Percentiles rank a stretch among this genome's conserved stretches.
Evolutionary conservation across 1,140 invertebrate genomes (phyloP).

Genomic region (Drosophila watanabei): DNA sequence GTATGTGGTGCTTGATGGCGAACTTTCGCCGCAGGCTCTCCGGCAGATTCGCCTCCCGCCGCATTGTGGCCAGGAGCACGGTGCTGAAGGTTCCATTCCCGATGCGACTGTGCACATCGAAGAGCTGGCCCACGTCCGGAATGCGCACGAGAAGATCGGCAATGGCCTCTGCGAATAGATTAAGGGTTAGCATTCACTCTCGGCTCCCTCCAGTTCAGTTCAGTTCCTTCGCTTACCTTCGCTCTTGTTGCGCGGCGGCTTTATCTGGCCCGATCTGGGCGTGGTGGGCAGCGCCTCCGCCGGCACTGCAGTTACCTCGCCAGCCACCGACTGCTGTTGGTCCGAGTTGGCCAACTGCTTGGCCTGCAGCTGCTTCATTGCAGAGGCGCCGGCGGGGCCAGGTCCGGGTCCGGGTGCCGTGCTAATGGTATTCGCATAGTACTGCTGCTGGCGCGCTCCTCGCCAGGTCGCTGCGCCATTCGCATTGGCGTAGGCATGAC

Average conservation of each 20-base stretch:
- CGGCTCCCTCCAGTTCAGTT: too few species aligned
- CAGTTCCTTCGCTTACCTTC: constrained; percentile 9
- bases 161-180: constrained; percentile 85
- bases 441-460: not conserved
- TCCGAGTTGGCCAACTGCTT: not conserved
- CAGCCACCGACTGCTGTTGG: not conserved
- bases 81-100: constrained; percentile 94
- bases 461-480: constrained; percentile 13
- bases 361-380: constrained; percentile 6
- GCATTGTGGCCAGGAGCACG: constrained; percentile 91
- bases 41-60: constrained; percentile 86
- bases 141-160: constrained; percentile 87
- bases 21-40: constrained; percentile 88
- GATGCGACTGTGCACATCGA: constrained; percentile 90
- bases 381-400: not conserved
- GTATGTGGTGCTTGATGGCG: constrained; percentile 94
- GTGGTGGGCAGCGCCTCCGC: constrained; percentile 7
- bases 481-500: constrained; percentile 16
- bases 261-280: constrained; percentile 16
- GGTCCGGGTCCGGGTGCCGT: not conserved
- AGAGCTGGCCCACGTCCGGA: constrained; percentile 88
- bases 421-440: not conserved
- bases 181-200: not conserved
- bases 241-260: constrained; percentile 18
- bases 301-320: not conserved